Base-by-base conservation (phyloP, 2,113 vertebrate species). In the Gnathonemus echidnorhynchus region DNA sequence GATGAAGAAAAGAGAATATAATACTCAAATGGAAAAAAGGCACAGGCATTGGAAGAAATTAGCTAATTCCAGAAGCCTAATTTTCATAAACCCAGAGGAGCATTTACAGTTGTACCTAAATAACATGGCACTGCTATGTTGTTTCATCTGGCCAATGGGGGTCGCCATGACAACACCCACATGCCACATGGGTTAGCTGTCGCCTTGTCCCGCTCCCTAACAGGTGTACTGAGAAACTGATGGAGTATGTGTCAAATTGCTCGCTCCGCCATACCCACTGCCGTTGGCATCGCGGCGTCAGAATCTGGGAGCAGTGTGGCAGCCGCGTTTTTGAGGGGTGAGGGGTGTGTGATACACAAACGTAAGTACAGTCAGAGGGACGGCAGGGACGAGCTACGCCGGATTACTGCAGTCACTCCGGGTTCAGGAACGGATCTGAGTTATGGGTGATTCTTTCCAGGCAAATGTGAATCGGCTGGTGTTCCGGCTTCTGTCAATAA, bases 241-340 rank as follows among this genome's bases (percentile, higher is more conserved):
- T 95, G 95, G 95, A 96, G 94, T 95, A 94, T 93, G 92, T 95
- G 94, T 95, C 94, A 93, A 95, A 96, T 95, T 93, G 52, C 86
- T 92, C 27, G 77, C 92, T 95, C 93, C 93, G 74, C 86, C 77
- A 91, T 91, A 92, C 92, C 91, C 91, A 91, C 94, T 95, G 95
- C 96, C 94, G 95, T 96, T 95, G 95, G 93, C 92, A 93, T 90
- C 93, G 91, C 94, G 94, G 95, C 94, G 94, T 93, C 92, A 93
- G 94, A 95, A 95, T 95, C 94, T 91, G 93, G n/a, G 58, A 66
- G n/a, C 58, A 66, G 58, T n/a, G 7, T 2, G 21, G 56, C 56
- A 62, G 24, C 56, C 2, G 56, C 6, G 56, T 27, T 8, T 66
- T 11, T 66, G 58, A 27, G 9, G 56, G 58, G 58, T 66, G n/a